These are phyloP conservation scores for Petrosia ficiformis DNA, from an alignment of 37 sponge, comb jelly and placozoan genomes.

Conservation along the genomic window DNA sequence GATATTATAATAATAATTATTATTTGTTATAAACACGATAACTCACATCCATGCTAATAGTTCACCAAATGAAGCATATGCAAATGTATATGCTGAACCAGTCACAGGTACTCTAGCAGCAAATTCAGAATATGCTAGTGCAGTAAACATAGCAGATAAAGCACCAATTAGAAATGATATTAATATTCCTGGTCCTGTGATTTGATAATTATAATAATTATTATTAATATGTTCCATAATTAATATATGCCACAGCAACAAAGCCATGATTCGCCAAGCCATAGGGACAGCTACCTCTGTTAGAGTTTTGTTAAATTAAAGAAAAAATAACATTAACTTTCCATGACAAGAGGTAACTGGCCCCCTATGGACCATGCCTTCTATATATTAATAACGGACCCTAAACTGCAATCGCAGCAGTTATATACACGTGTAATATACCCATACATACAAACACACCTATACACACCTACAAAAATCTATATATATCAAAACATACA, in stretches of 20 bases:
- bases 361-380: no score
- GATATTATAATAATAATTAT: not conserved
- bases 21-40: not conserved
- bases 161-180: slow-evolving; percentile 10
- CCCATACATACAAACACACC: no score
- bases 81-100: slow-evolving; percentile 13
- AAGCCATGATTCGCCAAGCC: not conserved
- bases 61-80: slow-evolving; percentile 12
- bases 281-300: not conserved
- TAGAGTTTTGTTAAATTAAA: no score
- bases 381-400: no score
- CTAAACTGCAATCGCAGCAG: no score
- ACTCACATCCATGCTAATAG: slow-evolving; percentile 10
- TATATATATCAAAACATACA: no score
- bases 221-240: not conserved
- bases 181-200: not conserved
- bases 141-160: not conserved
- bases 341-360: no score
- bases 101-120: slow-evolving; percentile 4
- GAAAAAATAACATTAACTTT: no score
- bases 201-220: slow-evolving; percentile 6
- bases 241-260: no score
- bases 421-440: no score
- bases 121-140: slow-evolving; percentile 8
- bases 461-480: no score